Percentiles rank a stretch among this genome's conserved stretches.
These are phyloP conservation scores for Oryzias celebensis DNA, from an alignment of 2,113 vertebrate genomes.

Conservation along the genomic window DNA sequence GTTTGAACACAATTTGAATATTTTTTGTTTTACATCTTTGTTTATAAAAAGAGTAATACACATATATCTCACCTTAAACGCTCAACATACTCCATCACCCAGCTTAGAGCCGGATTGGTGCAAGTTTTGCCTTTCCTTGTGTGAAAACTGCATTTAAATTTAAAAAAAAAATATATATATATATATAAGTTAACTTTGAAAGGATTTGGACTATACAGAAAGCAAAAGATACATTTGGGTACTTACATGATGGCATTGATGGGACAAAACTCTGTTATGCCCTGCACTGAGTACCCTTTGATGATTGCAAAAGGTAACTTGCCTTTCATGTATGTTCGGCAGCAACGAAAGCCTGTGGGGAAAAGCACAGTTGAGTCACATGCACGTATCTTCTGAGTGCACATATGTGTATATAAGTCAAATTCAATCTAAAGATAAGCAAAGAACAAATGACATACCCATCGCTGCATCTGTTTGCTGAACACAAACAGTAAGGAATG, in stretches of 20 bases:
- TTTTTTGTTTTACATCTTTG: not conserved
- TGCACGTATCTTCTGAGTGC: not conserved
- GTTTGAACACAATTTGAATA: not conserved
- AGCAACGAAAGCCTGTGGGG: slow-evolving; percentile 50
- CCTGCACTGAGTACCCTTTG: slow-evolving; percentile 64
- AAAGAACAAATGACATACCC: slow-evolving; percentile 28
- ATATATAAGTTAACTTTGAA: not conserved
- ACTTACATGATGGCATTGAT: slow-evolving; percentile 69
- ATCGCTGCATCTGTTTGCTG: slow-evolving; percentile 26
- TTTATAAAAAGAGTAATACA: not conserved
- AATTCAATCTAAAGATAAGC: not conserved
- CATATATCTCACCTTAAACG: slow-evolving; percentile 49
- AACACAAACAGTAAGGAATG: slow-evolving; percentile 36
- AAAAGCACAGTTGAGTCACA: not conserved
- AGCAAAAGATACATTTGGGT: not conserved
- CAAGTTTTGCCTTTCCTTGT: slow-evolving; percentile 45
- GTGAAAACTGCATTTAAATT: slow-evolving; percentile 58
- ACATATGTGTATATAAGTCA: not conserved
- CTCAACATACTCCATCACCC: slow-evolving; percentile 61
- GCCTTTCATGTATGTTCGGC: slow-evolving; percentile 35
- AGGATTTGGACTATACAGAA: not conserved
- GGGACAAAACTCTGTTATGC: slow-evolving; percentile 23
- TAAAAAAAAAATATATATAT: not conserved
- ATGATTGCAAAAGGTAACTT: slow-evolving; percentile 2
- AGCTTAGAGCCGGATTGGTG: slow-evolving; percentile 45